Evolutionary conservation across 1,140 invertebrate species (phyloP).

Genomic region (Microplitis demolitor): DNA sequence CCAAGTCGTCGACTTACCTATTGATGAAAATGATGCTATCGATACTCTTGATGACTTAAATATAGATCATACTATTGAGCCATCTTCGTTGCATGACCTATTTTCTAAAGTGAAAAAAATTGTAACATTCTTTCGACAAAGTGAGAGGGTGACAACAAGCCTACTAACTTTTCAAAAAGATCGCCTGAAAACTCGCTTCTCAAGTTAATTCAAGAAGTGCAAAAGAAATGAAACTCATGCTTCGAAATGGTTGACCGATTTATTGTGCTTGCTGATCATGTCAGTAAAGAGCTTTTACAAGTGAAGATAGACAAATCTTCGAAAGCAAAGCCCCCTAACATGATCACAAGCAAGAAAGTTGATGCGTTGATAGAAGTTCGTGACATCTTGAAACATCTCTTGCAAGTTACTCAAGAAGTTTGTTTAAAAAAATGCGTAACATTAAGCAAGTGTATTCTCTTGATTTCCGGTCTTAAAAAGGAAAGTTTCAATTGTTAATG

Average conservation of each 20-base stretch:
- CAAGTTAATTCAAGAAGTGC: conserved; percentile 19
- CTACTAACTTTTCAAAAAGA: neutral
- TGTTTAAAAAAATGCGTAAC: conserved; percentile 2
- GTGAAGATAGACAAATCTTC: neutral
- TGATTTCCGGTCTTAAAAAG: neutral
- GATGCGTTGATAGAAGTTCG: conserved; percentile 7
- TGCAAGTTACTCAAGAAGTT: conserved; percentile 5
- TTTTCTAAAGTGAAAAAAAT: conserved; percentile 14
- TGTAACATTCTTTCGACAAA: conserved; percentile 7
- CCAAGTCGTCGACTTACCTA: neutral
- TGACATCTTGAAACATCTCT: conserved; percentile 13
- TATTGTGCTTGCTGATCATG: neutral
- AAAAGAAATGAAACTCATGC: neutral
- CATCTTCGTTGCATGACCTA: neutral
- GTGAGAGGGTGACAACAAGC: conserved; percentile 12
- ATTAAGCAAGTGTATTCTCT: conserved; percentile 19
- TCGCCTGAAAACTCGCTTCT: neutral
- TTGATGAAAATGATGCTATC: neutral
- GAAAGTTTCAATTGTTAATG: conserved; percentile 6
- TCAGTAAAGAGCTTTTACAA: neutral
- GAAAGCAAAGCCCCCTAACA: conserved; percentile 1
- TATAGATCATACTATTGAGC: neutral
- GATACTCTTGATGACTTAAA: neutral
- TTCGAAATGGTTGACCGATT: conserved; percentile 21
- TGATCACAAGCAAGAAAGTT: neutral